Evolutionary conservation across 2,113 vertebrate species (phyloP).

Genomic region (Pseudolaguvia tuberculata): DNA sequence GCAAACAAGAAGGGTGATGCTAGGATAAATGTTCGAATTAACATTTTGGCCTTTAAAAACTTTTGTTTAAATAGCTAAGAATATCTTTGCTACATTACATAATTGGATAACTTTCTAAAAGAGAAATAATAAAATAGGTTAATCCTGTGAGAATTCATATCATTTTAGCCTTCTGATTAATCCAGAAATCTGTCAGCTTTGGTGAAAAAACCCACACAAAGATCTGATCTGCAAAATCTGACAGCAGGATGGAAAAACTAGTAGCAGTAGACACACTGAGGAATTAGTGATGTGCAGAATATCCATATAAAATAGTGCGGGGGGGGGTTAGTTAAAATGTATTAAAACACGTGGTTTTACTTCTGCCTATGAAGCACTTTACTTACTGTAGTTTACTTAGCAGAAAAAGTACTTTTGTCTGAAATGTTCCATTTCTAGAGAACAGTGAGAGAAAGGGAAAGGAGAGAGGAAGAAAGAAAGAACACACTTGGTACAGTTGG

Average conservation of each 20-base stretch:
- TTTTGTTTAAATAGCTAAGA: background rate
- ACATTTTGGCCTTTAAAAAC: constrained; percentile 6
- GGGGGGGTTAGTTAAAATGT: background rate
- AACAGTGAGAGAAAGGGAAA: background rate
- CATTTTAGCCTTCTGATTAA: background rate
- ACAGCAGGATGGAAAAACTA: background rate
- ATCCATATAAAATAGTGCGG: background rate
- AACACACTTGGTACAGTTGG: no score
- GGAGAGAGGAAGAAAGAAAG: background rate
- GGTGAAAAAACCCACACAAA: background rate
- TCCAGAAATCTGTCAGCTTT: background rate
- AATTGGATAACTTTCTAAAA: background rate
- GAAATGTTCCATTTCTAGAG: background rate
- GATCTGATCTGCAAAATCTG: background rate
- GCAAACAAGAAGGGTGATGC: background rate
- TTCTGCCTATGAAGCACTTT: background rate
- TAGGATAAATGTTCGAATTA: background rate
- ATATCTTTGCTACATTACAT: background rate
- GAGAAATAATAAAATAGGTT: background rate
- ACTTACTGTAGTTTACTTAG: background rate
- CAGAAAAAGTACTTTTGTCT: background rate
- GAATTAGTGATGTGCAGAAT: background rate
- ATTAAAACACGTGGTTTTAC: background rate
- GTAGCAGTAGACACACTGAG: background rate
- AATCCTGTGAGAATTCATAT: background rate